phyloP scores from a whole-genome alignment of 35 echinoderm and acorn worm species.

The Acanthaster planci region DNA sequence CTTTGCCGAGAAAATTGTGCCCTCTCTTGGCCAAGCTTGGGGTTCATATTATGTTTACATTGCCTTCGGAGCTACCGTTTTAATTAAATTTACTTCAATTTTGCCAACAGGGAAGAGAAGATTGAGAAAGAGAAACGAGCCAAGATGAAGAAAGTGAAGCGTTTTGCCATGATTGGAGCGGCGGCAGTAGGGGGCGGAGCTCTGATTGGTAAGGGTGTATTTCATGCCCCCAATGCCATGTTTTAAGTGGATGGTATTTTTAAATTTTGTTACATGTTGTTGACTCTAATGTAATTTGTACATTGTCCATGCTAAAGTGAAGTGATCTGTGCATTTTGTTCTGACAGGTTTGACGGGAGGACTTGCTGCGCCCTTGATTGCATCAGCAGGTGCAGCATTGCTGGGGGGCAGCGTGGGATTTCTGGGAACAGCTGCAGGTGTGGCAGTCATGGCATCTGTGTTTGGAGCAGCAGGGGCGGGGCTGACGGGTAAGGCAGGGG shows the following conservation, averaged over 20 bases:
- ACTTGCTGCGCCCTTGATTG: conserved; percentile 93
- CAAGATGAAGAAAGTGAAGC: conserved; percentile 58
- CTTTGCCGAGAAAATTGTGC: too few species aligned
- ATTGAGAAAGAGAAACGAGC: conserved; percentile 69
- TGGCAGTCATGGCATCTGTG: conserved; percentile 79
- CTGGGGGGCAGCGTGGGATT: conserved; percentile 75
- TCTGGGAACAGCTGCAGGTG: conserved; percentile 78
- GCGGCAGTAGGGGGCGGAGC: conserved; percentile 93
- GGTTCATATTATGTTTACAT: too few species aligned
- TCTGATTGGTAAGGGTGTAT: conserved; percentile 68
- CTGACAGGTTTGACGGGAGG: conserved; percentile 85
- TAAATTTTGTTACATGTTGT: not conserved
- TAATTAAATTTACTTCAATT: not conserved
- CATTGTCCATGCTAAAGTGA: too few species aligned
- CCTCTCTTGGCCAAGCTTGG: too few species aligned
- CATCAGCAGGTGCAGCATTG: conserved; percentile 77
- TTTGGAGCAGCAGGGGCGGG: conserved; percentile 95
- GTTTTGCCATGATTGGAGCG: conserved; percentile 84
- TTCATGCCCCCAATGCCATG: not conserved
- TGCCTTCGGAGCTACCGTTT: too few species aligned
- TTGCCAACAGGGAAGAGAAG: conserved; percentile 71
- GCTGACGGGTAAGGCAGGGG: conserved; percentile 63
- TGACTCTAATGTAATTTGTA: too few species aligned
- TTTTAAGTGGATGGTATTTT: not conserved
- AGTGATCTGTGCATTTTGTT: not conserved